phyloP scores from a whole-genome alignment of 2,113 vertebrate genomes.

The Chrysochloris asiatica region DNA sequence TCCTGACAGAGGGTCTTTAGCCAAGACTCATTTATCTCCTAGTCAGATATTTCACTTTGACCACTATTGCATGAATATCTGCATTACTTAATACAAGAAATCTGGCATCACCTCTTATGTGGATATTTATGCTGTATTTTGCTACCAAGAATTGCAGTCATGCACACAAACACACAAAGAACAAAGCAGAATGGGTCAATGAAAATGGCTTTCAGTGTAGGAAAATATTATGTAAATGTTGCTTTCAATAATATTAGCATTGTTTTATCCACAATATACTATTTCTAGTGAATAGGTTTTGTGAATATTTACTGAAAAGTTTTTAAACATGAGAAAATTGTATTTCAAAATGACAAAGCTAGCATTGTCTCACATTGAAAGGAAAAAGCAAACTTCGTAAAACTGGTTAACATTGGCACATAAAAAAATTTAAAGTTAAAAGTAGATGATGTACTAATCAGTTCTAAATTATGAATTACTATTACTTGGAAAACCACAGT shows the following conservation, averaged over 20 bases:
- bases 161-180: neutral
- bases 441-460: neutral
- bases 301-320: neutral
- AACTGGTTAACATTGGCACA: neutral
- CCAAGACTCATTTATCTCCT: conserved; percentile 24
- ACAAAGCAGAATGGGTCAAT: neutral
- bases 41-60: conserved; percentile 11
- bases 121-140: neutral
- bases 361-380: neutral
- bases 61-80: neutral
- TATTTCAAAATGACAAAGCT: neutral
- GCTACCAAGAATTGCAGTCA: neutral
- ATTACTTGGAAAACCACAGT: neutral
- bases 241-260: neutral
- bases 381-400: neutral
- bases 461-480: neutral
- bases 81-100: conserved; percentile 34
- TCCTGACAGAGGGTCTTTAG: conserved; percentile 42
- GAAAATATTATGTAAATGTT: neutral
- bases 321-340: neutral
- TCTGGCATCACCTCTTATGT: conserved; percentile 23
- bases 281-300: neutral
- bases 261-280: neutral
- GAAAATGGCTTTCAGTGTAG: neutral
- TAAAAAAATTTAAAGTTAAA: neutral